phyloP scores from a whole-genome alignment of 92 coral and sea anemone genomes.

The Heliopora coerulea region DNA sequence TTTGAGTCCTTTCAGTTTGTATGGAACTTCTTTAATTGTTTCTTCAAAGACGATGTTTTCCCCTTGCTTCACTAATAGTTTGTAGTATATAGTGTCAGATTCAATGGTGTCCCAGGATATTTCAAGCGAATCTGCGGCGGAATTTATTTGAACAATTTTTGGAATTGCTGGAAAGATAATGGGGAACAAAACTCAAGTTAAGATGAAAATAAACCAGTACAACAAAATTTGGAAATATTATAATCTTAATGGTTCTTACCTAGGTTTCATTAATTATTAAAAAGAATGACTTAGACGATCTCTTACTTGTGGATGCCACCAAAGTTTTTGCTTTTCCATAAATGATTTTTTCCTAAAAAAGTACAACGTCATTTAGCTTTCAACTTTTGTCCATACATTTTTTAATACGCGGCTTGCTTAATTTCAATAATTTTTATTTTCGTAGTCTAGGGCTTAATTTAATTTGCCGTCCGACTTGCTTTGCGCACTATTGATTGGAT shows the following conservation, averaged over 20 bases:
- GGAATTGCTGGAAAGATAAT: conserved; percentile 18
- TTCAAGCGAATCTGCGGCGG: not conserved
- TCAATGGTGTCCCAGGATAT: conserved; percentile 8
- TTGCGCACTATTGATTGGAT: no score
- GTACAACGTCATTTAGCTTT: no score
- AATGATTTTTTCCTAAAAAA: conserved; percentile 6
- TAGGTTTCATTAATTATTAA: no score
- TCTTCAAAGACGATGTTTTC: conserved; percentile 7
- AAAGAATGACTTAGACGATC: no score
- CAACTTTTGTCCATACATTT: no score
- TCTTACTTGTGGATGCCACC: conserved; percentile 27
- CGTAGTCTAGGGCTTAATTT: no score
- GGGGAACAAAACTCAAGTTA: conserved; percentile 6
- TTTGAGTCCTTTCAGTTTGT: conserved; percentile 3
- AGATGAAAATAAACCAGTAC: no score
- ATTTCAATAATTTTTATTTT: no score
- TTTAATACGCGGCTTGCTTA: no score
- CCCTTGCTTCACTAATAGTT: conserved; percentile 20
- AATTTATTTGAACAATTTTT: not conserved
- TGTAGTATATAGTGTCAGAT: conserved; percentile 16
- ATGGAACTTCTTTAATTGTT: conserved; percentile 18
- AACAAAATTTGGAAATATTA: no score
- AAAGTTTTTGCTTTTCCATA: conserved; percentile 22
- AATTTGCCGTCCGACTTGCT: no score
- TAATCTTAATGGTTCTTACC: no score